phyloP scores from a whole-genome alignment of 2,888 invertebrate genomes.

The Limenitis camilla region DNA sequence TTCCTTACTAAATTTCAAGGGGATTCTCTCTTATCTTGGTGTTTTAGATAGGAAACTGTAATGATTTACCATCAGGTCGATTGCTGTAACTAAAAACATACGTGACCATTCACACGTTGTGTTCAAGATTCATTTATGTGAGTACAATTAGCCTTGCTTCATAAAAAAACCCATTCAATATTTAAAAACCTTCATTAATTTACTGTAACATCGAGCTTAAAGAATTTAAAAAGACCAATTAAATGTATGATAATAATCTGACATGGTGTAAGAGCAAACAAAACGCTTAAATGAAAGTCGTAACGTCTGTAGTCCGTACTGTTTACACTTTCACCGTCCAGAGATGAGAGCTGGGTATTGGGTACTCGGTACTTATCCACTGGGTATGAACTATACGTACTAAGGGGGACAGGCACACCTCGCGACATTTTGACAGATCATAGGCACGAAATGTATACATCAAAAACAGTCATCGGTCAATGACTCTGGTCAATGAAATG shows the following conservation, averaged over 20 bases:
- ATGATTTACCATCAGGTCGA: too few species aligned
- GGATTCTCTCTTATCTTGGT: too few species aligned
- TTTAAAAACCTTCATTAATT: neutral
- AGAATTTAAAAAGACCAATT: conserved; percentile 19
- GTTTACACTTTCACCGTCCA: conserved; percentile 60
- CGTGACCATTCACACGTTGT: too few species aligned
- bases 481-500: conserved; percentile 15
- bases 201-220: conserved; percentile 4
- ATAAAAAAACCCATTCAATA: too few species aligned
- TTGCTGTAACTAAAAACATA: too few species aligned
- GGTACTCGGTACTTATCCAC: too few species aligned
- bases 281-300: conserved; percentile 36
- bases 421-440: conserved; percentile 24
- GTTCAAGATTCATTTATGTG: too few species aligned
- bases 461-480: conserved; percentile 26
- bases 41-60: too few species aligned
- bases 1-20: too few species aligned
- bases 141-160: too few species aligned
- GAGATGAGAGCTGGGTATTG: conserved; percentile 36
- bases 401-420: conserved; percentile 3
- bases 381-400: too few species aligned
- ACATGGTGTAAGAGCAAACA: conserved; percentile 34
- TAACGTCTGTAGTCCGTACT: too few species aligned
- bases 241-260: conserved; percentile 23
- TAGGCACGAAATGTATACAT: conserved; percentile 37